These are phyloP conservation scores for Tinea trinotella DNA, from an alignment of 2,888 invertebrate genomes.

Conservation along the genomic window DNA sequence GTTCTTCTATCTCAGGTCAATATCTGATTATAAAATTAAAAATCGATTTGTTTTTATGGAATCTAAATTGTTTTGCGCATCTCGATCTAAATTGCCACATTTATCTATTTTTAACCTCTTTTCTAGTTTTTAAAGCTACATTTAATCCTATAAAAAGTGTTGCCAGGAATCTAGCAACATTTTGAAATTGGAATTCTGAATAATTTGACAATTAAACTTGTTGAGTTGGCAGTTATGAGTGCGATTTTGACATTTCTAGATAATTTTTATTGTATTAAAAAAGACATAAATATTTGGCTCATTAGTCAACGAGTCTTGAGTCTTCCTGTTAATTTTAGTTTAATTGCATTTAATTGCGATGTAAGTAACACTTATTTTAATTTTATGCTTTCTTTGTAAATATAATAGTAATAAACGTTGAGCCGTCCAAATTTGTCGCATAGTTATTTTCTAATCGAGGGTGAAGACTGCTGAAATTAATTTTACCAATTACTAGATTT, in stretches of 20 bases:
- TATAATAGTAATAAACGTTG: not conserved
- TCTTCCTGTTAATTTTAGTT: constrained; percentile 53
- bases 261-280: not conserved
- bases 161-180: no score
- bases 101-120: no score
- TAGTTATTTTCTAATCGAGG: no score
- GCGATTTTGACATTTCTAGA: no score
- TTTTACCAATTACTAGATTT: no score
- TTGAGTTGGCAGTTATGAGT: no score
- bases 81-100: no score
- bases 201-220: no score
- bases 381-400: not conserved
- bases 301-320: constrained; percentile 28
- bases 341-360: constrained; percentile 60
- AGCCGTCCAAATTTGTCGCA: constrained; percentile 11
- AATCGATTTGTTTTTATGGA: not conserved
- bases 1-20: not conserved
- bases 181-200: not conserved
- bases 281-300: not conserved
- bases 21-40: not conserved
- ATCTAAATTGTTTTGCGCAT: not conserved
- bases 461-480: no score
- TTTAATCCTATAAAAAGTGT: no score
- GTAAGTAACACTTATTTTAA: constrained; percentile 32
- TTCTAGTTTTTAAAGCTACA: no score